A percentile compares a stretch with the other conserved stretches of the same genome.
Conservation (phyloP, 2,113 vertebrate genomes). For the Coryphaenoides rupestris region DNA sequence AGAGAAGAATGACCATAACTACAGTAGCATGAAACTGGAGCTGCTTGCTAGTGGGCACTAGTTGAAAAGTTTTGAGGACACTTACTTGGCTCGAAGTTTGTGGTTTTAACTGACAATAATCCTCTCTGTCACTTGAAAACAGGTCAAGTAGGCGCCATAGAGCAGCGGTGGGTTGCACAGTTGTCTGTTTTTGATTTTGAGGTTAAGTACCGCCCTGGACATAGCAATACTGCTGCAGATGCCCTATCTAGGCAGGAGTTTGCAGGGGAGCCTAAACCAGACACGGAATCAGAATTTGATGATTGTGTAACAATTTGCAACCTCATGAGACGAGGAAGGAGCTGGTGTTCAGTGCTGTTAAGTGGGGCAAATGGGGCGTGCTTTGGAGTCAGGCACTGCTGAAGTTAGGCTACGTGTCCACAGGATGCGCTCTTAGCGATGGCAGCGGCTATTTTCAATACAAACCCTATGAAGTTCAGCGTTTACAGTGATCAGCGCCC, state of each 20-base stretch:
- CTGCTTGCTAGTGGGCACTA: neutral
- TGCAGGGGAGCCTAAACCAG: neutral
- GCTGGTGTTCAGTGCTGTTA: too few species aligned
- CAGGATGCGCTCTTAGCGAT: too few species aligned
- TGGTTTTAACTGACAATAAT: too few species aligned
- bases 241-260: neutral
- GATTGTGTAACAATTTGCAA: neutral
- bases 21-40: conserved; percentile 23
- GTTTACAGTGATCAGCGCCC: too few species aligned
- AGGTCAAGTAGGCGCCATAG: neutral
- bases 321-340: neutral
- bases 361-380: too few species aligned
- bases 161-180: conserved; percentile 1
- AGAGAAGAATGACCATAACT: conserved; percentile 21
- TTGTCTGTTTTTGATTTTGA: neutral
- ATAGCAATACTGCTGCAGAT: neutral
- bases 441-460: too few species aligned
- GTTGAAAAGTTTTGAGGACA: neutral
- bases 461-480: too few species aligned
- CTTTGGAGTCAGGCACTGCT: too few species aligned
- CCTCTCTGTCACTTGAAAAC: neutral
- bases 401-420: too few species aligned
- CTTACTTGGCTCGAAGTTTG: neutral
- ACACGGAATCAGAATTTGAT: neutral
- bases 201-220: neutral